Evolutionary conservation across 2,113 vertebrate genomes (phyloP).

Genomic region (Lampris incognitus): DNA sequence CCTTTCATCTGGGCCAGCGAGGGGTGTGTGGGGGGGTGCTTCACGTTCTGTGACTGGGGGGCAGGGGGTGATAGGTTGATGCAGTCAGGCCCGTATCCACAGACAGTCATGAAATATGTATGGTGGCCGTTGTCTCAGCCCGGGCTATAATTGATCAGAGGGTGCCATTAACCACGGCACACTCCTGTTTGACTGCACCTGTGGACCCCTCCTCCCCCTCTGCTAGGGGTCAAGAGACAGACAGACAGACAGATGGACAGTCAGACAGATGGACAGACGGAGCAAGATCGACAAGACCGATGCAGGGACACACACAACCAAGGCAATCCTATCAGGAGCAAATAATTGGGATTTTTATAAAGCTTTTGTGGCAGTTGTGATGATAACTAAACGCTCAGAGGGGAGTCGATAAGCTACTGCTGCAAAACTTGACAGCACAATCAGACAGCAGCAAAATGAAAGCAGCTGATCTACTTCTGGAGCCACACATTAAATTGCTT

Average conservation of each 20-base stretch:
- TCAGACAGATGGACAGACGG: slow-evolving; percentile 32
- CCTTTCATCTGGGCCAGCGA: slow-evolving; percentile 68
- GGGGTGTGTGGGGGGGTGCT: slow-evolving; percentile 7
- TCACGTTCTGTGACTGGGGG: not conserved
- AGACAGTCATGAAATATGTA: slow-evolving; percentile 80
- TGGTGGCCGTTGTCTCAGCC: slow-evolving; percentile 49
- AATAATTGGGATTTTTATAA: no score
- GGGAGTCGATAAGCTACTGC: slow-evolving; percentile 23
- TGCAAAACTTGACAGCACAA: slow-evolving; percentile 16
- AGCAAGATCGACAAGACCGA: slow-evolving; percentile 38
- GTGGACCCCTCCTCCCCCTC: slow-evolving; percentile 55
- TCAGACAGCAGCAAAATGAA: slow-evolving; percentile 25
- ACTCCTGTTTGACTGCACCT: slow-evolving; percentile 70
- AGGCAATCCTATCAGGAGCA: slow-evolving; percentile 11
- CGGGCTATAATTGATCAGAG: slow-evolving; percentile 66
- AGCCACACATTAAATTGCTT: not conserved
- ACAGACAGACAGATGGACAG: not conserved
- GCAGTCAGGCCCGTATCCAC: slow-evolving; percentile 45
- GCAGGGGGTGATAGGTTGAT: slow-evolving; percentile 17
- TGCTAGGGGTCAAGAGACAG: not conserved
- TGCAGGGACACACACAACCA: slow-evolving; percentile 23
- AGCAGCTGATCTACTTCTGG: slow-evolving; percentile 13
- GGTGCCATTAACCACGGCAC: slow-evolving; percentile 51
- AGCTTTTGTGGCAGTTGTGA: no score
- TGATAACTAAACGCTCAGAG: slow-evolving; percentile 18